These are phyloP conservation scores for Melanaphis sacchari DNA, from an alignment of 1,140 invertebrate species.

Conservation along the genomic window DNA sequence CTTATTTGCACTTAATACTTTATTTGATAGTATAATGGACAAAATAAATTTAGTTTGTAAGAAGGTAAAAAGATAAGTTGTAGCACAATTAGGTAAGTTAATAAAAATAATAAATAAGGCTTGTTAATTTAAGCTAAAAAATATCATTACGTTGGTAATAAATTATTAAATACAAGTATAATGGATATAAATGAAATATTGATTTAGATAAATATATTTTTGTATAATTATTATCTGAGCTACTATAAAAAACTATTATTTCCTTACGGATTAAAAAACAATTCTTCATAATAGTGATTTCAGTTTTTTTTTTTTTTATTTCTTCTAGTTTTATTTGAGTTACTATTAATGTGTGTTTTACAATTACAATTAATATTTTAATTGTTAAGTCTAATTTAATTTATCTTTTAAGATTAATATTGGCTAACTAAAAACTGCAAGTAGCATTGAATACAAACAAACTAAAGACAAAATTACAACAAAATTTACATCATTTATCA, in stretches of 20 bases:
- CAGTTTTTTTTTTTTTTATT: background rate
- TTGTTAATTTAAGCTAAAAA: background rate
- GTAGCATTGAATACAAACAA: background rate
- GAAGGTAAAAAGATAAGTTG: background rate
- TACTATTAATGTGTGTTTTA: background rate
- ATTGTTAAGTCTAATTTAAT: too few species aligned
- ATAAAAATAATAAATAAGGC: background rate
- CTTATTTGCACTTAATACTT: background rate
- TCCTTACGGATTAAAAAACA: background rate
- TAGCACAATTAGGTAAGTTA: background rate
- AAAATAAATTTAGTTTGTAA: background rate
- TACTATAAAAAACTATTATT: background rate
- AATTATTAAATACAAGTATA: background rate
- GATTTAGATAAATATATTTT: background rate
- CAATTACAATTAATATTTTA: background rate
- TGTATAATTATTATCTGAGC: background rate
- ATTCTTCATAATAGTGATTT: background rate
- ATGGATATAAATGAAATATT: background rate
- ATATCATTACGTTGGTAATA: background rate
- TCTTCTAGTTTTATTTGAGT: background rate
- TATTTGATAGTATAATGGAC: background rate
- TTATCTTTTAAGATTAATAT: background rate
- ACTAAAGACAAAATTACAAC: background rate
- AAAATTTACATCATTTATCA: background rate
- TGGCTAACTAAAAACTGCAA: background rate